Evolutionary conservation across 2,888 invertebrate species (phyloP).

Genomic region (Metellina segmentata): DNA sequence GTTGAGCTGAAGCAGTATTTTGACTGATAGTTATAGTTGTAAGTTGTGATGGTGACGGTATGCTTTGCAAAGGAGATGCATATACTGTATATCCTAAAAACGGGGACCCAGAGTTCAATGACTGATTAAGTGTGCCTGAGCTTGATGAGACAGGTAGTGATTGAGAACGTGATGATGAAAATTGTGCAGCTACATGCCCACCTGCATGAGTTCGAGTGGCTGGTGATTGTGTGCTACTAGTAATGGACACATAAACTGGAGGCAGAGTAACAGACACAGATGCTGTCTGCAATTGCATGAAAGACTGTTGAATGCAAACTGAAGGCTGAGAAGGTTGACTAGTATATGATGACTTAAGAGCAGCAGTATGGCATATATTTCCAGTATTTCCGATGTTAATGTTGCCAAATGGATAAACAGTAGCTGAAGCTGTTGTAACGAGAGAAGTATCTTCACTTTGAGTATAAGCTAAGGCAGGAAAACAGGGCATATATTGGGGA

Average conservation of each 20-base stretch:
- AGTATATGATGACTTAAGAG: constrained; percentile 57
- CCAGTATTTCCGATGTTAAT: constrained; percentile 58
- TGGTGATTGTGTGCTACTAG: constrained; percentile 71
- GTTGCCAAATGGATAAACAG: constrained; percentile 73
- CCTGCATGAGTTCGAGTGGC: constrained; percentile 74
- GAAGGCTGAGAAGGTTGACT: constrained; percentile 72
- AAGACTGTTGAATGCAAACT: constrained; percentile 69
- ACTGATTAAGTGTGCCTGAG: constrained; percentile 56
- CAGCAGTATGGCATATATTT: constrained; percentile 45
- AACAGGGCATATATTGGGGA: constrained; percentile 68
- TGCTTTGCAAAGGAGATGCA: constrained; percentile 64
- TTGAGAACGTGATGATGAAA: constrained; percentile 73
- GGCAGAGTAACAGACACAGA: constrained; percentile 58
- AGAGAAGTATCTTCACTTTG: constrained; percentile 59
- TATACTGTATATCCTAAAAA: constrained; percentile 72
- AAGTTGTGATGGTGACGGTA: constrained; percentile 59
- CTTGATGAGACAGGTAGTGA: constrained; percentile 70
- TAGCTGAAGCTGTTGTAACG: constrained; percentile 55
- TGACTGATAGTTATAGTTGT: constrained; percentile 59
- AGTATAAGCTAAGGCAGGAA: constrained; percentile 66
- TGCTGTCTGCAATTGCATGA: constrained; percentile 67
- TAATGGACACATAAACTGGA: constrained; percentile 75
- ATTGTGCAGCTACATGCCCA: constrained; percentile 70
- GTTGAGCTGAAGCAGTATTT: constrained; percentile 65
- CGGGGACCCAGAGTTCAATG: constrained; percentile 58